These are phyloP conservation scores for Platysternon megacephalum DNA, from an alignment of 2,113 vertebrate species.

Conservation along the genomic window DNA sequence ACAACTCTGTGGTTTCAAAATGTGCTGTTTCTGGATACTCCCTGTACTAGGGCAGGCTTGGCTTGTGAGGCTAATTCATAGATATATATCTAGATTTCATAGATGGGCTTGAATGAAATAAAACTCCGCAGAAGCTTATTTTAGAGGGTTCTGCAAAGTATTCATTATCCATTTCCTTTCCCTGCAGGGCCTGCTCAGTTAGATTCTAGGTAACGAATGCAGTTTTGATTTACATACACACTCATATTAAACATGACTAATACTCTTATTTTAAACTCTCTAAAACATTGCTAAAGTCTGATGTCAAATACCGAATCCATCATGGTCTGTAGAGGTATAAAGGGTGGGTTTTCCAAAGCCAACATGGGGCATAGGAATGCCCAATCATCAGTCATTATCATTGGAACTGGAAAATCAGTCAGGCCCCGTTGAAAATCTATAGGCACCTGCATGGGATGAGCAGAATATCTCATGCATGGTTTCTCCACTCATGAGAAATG, in stretches of 20 bases:
- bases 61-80: neutral
- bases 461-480: slow-evolving; percentile 48
- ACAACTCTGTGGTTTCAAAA: neutral
- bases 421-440: slow-evolving; percentile 39
- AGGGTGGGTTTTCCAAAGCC: slow-evolving; percentile 20
- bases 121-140: neutral
- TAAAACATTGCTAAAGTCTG: neutral
- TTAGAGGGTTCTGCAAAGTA: neutral
- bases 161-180: neutral
- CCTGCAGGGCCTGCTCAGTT: neutral
- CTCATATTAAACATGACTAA: neutral
- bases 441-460: slow-evolving; percentile 55
- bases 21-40: neutral
- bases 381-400: slow-evolving; percentile 35
- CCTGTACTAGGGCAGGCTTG: neutral
- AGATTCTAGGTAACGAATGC: neutral
- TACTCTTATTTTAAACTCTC: neutral
- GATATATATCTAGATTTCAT: neutral
- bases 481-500: slow-evolving; percentile 33
- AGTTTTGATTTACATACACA: neutral
- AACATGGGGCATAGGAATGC: slow-evolving; percentile 1
- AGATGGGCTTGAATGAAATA: neutral
- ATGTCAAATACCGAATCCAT: neutral
- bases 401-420: slow-evolving; percentile 36
- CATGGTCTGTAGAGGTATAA: neutral